Conservation (phyloP, 1,140 invertebrate species). For the Pachypeltis micranthus region DNA sequence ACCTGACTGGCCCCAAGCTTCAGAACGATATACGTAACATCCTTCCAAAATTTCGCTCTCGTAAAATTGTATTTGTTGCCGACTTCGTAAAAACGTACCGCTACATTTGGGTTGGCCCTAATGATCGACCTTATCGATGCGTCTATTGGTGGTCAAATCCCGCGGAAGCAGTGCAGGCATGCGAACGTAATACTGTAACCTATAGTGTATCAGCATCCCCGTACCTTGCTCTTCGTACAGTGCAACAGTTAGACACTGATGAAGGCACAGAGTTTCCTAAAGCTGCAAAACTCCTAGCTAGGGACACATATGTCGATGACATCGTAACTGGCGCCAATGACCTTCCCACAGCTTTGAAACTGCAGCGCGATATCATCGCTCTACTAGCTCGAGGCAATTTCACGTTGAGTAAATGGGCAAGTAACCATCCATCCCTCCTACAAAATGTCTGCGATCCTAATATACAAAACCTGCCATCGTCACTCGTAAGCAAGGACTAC, state of each 20-base stretch:
- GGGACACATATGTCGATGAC: slow-evolving; percentile 39
- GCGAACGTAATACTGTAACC: slow-evolving; percentile 31
- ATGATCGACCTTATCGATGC: slow-evolving; percentile 17
- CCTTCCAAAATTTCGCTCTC: slow-evolving; percentile 34
- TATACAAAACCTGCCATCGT: neutral
- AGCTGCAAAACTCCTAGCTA: slow-evolving; percentile 26
- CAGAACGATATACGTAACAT: slow-evolving; percentile 35
- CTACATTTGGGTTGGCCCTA: slow-evolving; percentile 26
- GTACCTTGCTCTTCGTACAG: slow-evolving; percentile 29
- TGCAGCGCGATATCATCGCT: slow-evolving; percentile 18
- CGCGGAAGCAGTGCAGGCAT: slow-evolving; percentile 23
- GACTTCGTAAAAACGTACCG: slow-evolving; percentile 37
- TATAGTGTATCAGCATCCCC: slow-evolving; percentile 33
- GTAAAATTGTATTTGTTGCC: slow-evolving; percentile 32
- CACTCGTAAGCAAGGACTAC: neutral
- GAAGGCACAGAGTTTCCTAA: slow-evolving; percentile 24
- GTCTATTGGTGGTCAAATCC: slow-evolving; percentile 24
- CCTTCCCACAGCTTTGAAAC: slow-evolving; percentile 20
- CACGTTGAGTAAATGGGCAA: slow-evolving; percentile 22
- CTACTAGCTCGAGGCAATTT: slow-evolving; percentile 23
- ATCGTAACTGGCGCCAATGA: slow-evolving; percentile 30
- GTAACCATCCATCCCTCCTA: slow-evolving; percentile 9
- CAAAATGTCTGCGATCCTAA: neutral
- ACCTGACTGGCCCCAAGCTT: slow-evolving; percentile 34
- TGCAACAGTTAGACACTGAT: slow-evolving; percentile 31